Evolutionary conservation across 2,113 vertebrate species (phyloP).

Genomic region (Cebidichthys violaceus): DNA sequence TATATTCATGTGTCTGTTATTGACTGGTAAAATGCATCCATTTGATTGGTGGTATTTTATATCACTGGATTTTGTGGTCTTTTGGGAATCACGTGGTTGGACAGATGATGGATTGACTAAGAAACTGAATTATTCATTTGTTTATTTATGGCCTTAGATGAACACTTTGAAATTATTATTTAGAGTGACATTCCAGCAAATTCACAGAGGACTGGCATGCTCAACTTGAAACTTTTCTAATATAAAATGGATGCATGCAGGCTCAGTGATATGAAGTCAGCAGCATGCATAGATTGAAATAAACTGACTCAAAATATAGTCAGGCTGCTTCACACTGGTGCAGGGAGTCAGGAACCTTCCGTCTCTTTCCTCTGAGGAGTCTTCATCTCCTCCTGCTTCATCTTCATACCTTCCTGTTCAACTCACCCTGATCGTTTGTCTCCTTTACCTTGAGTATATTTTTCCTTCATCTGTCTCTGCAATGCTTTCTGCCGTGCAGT

Average conservation of each 20-base stretch:
- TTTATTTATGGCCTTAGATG: conserved; percentile 24
- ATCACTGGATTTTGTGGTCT: neutral
- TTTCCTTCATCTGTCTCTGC: conserved; percentile 77
- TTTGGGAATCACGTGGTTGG: neutral
- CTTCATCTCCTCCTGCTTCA: conserved; percentile 60
- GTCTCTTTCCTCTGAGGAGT: conserved; percentile 53
- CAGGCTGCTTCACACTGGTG: conserved; percentile 1
- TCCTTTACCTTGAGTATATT: conserved; percentile 73
- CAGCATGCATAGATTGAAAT: conserved; percentile 37
- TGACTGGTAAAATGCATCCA: neutral
- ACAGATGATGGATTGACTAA: conserved; percentile 20
- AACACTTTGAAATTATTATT: conserved; percentile 31
- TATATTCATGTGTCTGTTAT: neutral
- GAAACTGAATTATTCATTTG: conserved; percentile 36
- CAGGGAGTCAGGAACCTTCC: conserved; percentile 39
- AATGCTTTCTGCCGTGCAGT: conserved; percentile 49
- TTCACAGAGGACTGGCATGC: conserved; percentile 22
- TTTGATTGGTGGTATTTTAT: neutral
- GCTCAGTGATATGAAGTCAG: conserved; percentile 32
- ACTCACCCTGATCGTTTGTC: conserved; percentile 66
- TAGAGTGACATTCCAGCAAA: conserved; percentile 34
- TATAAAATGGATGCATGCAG: conserved; percentile 9
- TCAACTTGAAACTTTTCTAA: conserved; percentile 14
- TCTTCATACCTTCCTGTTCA: conserved; percentile 47
- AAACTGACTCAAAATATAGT: conserved; percentile 38